Base-by-base conservation (phyloP, 2,888 invertebrate genomes). In the Druceiella hillmani region DNA sequence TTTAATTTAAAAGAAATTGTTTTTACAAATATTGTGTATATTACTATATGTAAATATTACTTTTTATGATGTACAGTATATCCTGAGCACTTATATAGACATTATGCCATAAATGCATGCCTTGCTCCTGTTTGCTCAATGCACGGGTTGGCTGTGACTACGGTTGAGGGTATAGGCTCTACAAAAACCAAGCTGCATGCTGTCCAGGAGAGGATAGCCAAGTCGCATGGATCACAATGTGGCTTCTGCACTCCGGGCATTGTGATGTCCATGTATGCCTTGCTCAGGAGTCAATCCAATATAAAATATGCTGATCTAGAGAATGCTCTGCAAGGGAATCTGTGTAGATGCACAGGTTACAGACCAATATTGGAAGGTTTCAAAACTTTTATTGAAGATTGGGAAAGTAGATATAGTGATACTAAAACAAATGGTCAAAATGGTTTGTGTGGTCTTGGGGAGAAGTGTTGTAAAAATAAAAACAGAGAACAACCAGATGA, bases 221-320 rank as follows among this genome's bases (percentile, higher is more conserved):
- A 83, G 64, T 77, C 85, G 2, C 88, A 91, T 52, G 91, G 91
- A 0, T 86, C 89, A 1, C 91, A 91, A 62, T 91, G 91, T 56
- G 90, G 90, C 2, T 89, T 87, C 58, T 90, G 89, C 51, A 89
- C 90, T 1, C 89, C 90, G 2, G 91, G 91, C 9, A 87, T 92
- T 46, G 87, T 91, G 1, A 92, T 92, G 91, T 89, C 90, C 1
- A 88, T 90, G 87, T 91, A 90, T 55, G 74, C 85, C 1, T 65
- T 91, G 26, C 64, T 91, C 1, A 65, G 90, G 52, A 78, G 74
- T 44, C 55, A 54, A 37, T 56, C 51, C 36, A 57, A 57, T 41
- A 62, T 70, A 16, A 63, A 56, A 48, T 70, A 61, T 43, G 79
- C 77, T 40, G 79, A 87, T 45, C 63, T 89, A 53, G 86, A 87